Base-by-base conservation (phyloP, 2,888 invertebrate species). In the Mycogona germanica region DNA sequence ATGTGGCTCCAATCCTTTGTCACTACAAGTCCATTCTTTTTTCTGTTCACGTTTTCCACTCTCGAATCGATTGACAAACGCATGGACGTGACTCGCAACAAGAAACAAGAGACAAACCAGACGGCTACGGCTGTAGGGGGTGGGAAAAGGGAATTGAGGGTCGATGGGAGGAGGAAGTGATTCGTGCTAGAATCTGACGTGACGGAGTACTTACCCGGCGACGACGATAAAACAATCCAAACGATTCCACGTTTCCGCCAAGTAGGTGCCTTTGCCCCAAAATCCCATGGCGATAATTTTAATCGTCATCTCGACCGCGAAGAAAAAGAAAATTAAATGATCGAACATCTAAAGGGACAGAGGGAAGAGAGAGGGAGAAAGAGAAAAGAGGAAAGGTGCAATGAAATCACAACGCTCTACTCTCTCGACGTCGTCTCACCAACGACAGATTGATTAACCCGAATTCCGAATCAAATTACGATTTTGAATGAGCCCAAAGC, bases 221-320 rank as follows among this genome's bases (percentile, higher is more conserved):
- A 89, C 72, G 14, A 98, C 97, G 67, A 98, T 98, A 76, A 98
- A 96, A 74, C 86, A 87, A 74, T 98, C 98, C 66, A 98, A 79
- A 64, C 95, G 80, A 73, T 99, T 98, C 98, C 98, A 98, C 19
- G 95, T 89, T 71, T 98, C 98, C 0, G 92, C 93, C 67, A 98
- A 78, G 71, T 98, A 98, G 9, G 95, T 86, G 51, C 88, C 86
- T 67, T 84, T 85, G 23, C 93, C 93, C 65, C 86, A 85, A 59
- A 96, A 83, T 23, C 95, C 95, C 92, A 98, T 95, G 37, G 97
- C 98, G 52, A 92, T 81, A 84, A 97, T 89, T 77, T 98, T 98
- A 70, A 98, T 87, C 61, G 86, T 80, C 96, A 99, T 91, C 75
- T 98, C 98, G 68, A 95, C 72, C 48, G 95, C 82, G 76, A 99